These are phyloP conservation scores for Scaptomyza graminum DNA, from an alignment of 1,140 invertebrate species.

Conservation along the genomic window DNA sequence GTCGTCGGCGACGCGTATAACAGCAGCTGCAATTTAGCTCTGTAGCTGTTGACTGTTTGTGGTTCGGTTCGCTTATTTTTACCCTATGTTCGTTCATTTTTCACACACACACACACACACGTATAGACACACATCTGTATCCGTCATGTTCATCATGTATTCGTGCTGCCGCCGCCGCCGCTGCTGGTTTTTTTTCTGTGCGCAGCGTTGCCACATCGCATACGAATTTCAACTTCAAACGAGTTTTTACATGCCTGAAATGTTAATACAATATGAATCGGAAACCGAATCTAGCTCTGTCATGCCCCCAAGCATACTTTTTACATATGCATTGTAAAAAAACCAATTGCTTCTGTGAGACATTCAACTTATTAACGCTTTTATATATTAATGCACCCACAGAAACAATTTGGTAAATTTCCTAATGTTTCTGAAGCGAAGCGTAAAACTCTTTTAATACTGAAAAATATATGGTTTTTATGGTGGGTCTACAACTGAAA, in stretches of 20 bases:
- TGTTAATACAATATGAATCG: slow-evolving; percentile 35
- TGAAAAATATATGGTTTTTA: too few relatives aligned
- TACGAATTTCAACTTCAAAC: slow-evolving; percentile 44
- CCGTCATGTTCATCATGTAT: slow-evolving; percentile 45
- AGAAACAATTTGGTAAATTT: background rate
- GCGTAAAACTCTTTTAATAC: too few relatives aligned
- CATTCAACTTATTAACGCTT: slow-evolving; percentile 34
- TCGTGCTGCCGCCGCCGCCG: slow-evolving; percentile 12
- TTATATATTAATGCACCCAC: background rate
- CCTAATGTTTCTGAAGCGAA: too few relatives aligned
- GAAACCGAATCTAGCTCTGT: slow-evolving; percentile 31
- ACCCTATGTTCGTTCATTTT: slow-evolving; percentile 54
- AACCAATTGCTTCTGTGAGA: slow-evolving; percentile 3
- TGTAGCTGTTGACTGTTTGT: slow-evolving; percentile 62
- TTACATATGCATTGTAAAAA: slow-evolving; percentile 7
- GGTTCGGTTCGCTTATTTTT: slow-evolving; percentile 73
- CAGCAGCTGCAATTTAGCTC: slow-evolving; percentile 75
- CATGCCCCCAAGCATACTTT: slow-evolving; percentile 12
- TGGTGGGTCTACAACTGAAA: too few relatives aligned
- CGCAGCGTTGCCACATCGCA: slow-evolving; percentile 44
- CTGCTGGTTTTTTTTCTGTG: background rate
- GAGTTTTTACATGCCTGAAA: slow-evolving; percentile 50
- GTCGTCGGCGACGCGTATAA: slow-evolving; percentile 62
- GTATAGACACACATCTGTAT: slow-evolving; percentile 44
- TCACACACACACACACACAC: slow-evolving; percentile 27